Conservation (phyloP, 2,113 vertebrate genomes). For the Thamnaconus septentrionalis region DNA sequence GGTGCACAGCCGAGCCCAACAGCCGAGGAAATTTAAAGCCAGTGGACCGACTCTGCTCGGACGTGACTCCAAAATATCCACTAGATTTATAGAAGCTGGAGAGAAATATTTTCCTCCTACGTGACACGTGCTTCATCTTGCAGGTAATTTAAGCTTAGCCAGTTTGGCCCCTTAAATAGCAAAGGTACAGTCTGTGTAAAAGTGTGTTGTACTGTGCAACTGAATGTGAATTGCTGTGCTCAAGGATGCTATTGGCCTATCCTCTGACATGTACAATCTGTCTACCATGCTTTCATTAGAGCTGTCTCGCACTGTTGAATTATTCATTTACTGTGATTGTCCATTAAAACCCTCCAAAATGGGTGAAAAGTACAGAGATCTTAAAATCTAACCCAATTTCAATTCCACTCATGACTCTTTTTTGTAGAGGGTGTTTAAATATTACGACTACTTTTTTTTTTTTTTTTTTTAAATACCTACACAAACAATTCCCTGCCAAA, state of each 20-base stretch:
- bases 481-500: too few species aligned
- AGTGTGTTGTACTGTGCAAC: background rate
- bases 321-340: too few species aligned
- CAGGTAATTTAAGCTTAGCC: conserved; percentile 31
- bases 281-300: too few species aligned
- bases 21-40: conserved; percentile 58
- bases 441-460: conserved; percentile 28
- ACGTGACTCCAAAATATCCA: conserved; percentile 63
- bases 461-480: background rate
- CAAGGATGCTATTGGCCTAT: too few species aligned
- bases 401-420: conserved; percentile 10
- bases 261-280: too few species aligned
- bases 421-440: conserved; percentile 30
- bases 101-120: conserved; percentile 30
- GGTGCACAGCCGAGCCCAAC: conserved; percentile 34
- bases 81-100: conserved; percentile 59
- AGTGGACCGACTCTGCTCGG: conserved; percentile 36
- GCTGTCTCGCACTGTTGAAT: too few species aligned
- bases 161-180: conserved; percentile 14
- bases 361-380: too few species aligned
- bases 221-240: conserved; percentile 1
- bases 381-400: conserved; percentile 22
- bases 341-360: too few species aligned
- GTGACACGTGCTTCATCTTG: conserved; percentile 21
- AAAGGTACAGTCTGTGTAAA: conserved; percentile 21